phyloP scores from a whole-genome alignment of 2,888 invertebrate species.

The Drosophila borborema region DNA sequence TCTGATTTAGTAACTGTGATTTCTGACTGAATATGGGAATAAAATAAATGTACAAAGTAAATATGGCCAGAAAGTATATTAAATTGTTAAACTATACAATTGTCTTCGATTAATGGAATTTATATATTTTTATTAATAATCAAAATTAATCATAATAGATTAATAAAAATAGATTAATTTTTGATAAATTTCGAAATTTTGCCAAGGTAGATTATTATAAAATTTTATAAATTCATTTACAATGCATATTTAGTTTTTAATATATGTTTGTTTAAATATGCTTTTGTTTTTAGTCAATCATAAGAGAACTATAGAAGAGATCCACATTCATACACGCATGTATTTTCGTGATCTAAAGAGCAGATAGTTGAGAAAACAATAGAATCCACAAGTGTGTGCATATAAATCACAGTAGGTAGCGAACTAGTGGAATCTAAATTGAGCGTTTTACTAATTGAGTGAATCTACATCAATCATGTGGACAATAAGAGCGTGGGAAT shows the following conservation, averaged over 20 bases:
- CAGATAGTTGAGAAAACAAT: neutral
- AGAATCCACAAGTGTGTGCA: neutral
- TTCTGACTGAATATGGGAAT: neutral
- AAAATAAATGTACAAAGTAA: neutral
- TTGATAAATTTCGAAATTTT: no score
- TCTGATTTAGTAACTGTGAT: neutral
- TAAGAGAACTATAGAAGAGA: no score
- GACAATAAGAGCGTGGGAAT: constrained; percentile 2
- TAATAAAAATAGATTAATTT: neutral
- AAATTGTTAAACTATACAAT: neutral
- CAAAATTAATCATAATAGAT: no score
- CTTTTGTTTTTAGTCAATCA: no score
- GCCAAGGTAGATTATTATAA: no score
- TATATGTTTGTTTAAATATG: neutral
- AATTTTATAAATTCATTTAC: no score
- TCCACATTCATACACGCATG: no score
- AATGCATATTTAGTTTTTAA: neutral
- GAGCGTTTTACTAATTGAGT: neutral
- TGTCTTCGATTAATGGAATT: neutral
- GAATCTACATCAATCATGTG: neutral
- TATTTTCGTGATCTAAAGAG: neutral
- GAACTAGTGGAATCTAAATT: neutral
- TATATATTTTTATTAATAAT: no score
- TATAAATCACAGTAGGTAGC: neutral
- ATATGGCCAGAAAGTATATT: neutral